Percentiles rank a stretch among this genome's conserved stretches.
These are phyloP conservation scores for Trichoplusia ni DNA, from an alignment of 1,140 invertebrate genomes.

Conservation along the genomic window DNA sequence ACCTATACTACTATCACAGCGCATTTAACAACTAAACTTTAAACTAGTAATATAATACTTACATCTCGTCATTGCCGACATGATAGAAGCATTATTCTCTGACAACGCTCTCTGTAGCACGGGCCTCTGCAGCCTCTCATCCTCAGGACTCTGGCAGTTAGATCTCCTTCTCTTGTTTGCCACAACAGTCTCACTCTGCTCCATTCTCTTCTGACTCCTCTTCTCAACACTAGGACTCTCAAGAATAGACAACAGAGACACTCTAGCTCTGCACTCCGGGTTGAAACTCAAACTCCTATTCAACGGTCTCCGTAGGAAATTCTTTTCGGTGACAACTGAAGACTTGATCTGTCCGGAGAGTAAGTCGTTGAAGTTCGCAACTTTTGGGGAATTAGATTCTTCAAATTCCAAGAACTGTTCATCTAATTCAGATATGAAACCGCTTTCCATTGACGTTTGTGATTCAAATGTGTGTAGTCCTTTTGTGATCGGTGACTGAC, in stretches of 20 bases:
- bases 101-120: constrained; percentile 69
- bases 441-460: constrained; percentile 69
- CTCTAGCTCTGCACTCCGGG: constrained; percentile 51
- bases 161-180: constrained; percentile 57
- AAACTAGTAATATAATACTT: constrained; percentile 54
- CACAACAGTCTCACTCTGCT: constrained; percentile 36
- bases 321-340: constrained; percentile 43
- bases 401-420: constrained; percentile 69
- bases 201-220: constrained; percentile 49
- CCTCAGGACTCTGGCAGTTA: constrained; percentile 40
- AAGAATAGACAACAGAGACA: constrained; percentile 57
- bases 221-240: constrained; percentile 52
- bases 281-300: constrained; percentile 64
- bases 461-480: constrained; percentile 63
- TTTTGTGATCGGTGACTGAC: constrained; percentile 38
- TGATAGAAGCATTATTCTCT: constrained; percentile 74
- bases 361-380: constrained; percentile 62
- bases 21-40: too few species aligned
- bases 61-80: constrained; percentile 77
- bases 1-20: too few species aligned
- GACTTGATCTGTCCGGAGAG: constrained; percentile 67
- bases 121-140: constrained; percentile 41
- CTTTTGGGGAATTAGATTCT: constrained; percentile 65
- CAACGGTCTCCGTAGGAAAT: constrained; percentile 35
- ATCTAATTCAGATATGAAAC: constrained; percentile 70